A percentile compares a stretch with the other conserved stretches of the same genome.
These are phyloP conservation scores for Entomobrya multifasciata DNA, from an alignment of 2,888 invertebrate genomes.

Conservation along the genomic window DNA sequence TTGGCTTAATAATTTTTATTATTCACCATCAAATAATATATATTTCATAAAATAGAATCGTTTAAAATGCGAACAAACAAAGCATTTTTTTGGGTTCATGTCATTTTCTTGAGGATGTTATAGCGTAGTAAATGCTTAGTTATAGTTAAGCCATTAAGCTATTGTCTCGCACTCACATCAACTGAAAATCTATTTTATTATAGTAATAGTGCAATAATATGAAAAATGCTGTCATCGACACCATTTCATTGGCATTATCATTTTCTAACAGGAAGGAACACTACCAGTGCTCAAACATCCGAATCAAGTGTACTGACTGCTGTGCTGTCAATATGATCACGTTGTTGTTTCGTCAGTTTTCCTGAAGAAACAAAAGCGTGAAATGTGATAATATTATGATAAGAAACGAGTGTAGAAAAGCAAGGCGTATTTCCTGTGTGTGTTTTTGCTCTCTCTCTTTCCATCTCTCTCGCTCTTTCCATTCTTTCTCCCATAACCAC, in stretches of 20 bases:
- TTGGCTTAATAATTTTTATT: slow-evolving; percentile 30
- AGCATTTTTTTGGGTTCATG: slow-evolving; percentile 18
- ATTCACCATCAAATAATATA: neutral
- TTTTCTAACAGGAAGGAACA: neutral
- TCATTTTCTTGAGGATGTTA: slow-evolving; percentile 24
- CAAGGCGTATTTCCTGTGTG: slow-evolving; percentile 78
- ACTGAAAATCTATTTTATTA: neutral
- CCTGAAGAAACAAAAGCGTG: slow-evolving; percentile 77
- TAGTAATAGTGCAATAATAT: neutral
- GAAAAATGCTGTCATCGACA: slow-evolving; percentile 7
- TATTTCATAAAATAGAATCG: slow-evolving; percentile 37
- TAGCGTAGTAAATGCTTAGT: neutral
- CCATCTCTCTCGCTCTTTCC: slow-evolving; percentile 49
- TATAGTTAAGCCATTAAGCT: slow-evolving; percentile 19
- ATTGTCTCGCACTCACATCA: slow-evolving; percentile 41
- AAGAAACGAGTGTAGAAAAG: slow-evolving; percentile 76
- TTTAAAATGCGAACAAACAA: neutral
- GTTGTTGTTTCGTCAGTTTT: slow-evolving; percentile 15
- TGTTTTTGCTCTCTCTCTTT: slow-evolving; percentile 33
- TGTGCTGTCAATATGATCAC: neutral
- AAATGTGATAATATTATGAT: slow-evolving; percentile 78
- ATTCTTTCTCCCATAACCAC: slow-evolving; percentile 68
- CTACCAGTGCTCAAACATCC: neutral
- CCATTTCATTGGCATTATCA: slow-evolving; percentile 2
- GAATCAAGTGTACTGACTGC: neutral